Evolutionary conservation across 2,113 vertebrate species (phyloP).

Genomic region (Marmota monax): DNA sequence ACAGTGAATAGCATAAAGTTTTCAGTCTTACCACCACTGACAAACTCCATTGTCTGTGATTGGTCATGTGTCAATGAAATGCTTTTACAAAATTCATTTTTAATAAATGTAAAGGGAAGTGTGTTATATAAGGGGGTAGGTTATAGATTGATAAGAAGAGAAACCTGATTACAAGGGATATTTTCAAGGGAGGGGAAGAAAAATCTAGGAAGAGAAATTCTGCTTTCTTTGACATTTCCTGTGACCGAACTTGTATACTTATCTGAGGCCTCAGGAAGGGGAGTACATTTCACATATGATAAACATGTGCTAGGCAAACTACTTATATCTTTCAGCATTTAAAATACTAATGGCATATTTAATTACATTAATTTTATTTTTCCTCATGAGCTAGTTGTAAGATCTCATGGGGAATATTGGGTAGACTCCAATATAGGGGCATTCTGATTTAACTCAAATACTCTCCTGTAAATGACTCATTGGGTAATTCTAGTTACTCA

Average conservation of each 20-base stretch:
- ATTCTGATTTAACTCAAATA: neutral
- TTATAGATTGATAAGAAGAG: conserved; percentile 15
- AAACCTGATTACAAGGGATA: conserved; percentile 40
- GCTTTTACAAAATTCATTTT: conserved; percentile 68
- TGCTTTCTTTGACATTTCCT: conserved; percentile 10
- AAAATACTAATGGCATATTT: conserved; percentile 31
- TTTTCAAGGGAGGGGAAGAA: conserved; percentile 33
- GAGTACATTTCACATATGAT: conserved; percentile 1
- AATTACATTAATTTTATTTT: neutral
- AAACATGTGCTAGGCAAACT: conserved; percentile 56
- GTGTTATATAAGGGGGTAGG: conserved; percentile 22
- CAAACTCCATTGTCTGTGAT: conserved; percentile 60
- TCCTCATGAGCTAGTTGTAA: conserved; percentile 55
- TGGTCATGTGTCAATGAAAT: conserved; percentile 69
- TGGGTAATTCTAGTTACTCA: neutral
- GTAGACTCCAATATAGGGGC: neutral
- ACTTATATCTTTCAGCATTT: conserved; percentile 56
- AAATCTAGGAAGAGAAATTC: neutral
- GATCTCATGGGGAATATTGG: conserved; percentile 46
- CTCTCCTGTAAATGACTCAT: neutral
- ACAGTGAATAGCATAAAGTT: neutral
- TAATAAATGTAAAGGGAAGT: conserved; percentile 57
- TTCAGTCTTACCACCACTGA: conserved; percentile 73
- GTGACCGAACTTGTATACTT: neutral
- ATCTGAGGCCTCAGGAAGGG: conserved; percentile 47